These are phyloP conservation scores for Aphelinus certus DNA, from an alignment of 1,140 invertebrate genomes.

Conservation along the genomic window DNA sequence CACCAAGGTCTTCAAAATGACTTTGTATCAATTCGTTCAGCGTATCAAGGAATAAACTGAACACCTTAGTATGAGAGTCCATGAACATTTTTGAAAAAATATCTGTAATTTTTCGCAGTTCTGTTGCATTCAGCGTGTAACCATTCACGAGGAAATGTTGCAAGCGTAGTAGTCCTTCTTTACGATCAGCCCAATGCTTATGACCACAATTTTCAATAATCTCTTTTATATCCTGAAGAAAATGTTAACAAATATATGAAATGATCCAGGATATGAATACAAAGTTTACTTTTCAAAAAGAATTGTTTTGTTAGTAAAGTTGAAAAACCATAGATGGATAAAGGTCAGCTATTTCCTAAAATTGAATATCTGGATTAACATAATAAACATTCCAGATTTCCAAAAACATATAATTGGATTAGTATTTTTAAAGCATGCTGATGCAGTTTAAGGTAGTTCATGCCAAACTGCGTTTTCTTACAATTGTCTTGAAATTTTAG, in stretches of 20 bases:
- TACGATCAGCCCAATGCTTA: conserved; percentile 90
- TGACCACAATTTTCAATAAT: conserved; percentile 88
- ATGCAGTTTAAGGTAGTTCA: too few relatives aligned
- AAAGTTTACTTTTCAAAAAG: too few relatives aligned
- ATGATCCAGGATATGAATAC: too few relatives aligned
- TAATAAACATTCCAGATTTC: too few relatives aligned
- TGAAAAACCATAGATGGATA: too few relatives aligned
- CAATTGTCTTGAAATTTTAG: too few relatives aligned
- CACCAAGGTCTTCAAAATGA: conserved; percentile 86
- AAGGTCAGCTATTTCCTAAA: too few relatives aligned
- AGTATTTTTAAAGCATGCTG: too few relatives aligned
- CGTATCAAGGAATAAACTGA: conserved; percentile 91
- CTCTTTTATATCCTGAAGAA: conserved; percentile 82
- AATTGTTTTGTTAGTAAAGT: too few relatives aligned
- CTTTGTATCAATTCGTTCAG: conserved; percentile 86
- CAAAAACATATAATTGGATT: too few relatives aligned
- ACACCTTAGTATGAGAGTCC: conserved; percentile 96
- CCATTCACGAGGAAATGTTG: conserved; percentile 79
- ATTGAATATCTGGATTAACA: too few relatives aligned
- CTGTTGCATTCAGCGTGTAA: conserved; percentile 73
- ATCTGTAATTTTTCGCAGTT: conserved; percentile 85
- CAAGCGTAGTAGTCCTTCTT: conserved; percentile 88
- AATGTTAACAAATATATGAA: neutral
- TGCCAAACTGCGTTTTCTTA: too few relatives aligned
- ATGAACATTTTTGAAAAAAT: conserved; percentile 96